A percentile compares a stretch with the other conserved stretches of the same genome.
phyloP scores from a whole-genome alignment of 2,888 invertebrate genomes.

The Drosophila melanocephala region DNA sequence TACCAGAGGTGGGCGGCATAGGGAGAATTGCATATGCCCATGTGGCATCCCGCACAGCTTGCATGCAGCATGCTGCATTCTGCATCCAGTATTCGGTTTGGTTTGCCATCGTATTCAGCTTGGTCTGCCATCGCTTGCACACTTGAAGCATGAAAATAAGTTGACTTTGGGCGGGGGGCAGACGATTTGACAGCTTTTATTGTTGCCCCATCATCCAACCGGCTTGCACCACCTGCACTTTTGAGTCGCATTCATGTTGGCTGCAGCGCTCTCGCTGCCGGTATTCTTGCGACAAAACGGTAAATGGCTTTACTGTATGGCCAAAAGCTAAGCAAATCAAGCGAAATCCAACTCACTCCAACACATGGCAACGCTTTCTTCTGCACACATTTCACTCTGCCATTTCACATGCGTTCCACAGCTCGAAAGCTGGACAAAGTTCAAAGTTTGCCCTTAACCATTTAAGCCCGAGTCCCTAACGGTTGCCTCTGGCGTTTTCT shows the following conservation, averaged over 20 bases:
- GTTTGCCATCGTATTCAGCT: conserved; percentile 2
- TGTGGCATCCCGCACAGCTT: conserved; percentile 23
- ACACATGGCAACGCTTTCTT: conserved; percentile 25
- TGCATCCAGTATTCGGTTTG: conserved; percentile 12
- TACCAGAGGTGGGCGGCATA: conserved; percentile 12
- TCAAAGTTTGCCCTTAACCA: conserved; percentile 17
- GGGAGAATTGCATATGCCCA: not conserved
- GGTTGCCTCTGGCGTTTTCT: not conserved
- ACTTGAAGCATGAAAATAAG: conserved; percentile 54
- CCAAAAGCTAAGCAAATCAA: conserved; percentile 70
- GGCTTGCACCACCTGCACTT: not conserved
- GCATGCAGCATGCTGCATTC: conserved; percentile 6
- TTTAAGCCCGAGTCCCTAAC: not conserved
- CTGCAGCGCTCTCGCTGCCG: conserved; percentile 24
- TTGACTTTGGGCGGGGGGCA: conserved; percentile 36
- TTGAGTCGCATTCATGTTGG: conserved; percentile 46
- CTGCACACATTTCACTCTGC: conserved; percentile 33
- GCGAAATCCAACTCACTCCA: conserved; percentile 36
- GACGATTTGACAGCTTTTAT: conserved; percentile 56
- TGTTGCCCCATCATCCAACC: conserved; percentile 7
- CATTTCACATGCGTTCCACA: conserved; percentile 11
- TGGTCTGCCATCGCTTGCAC: conserved; percentile 21
- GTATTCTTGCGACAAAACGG: conserved; percentile 54
- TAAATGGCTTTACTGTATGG: conserved; percentile 68
- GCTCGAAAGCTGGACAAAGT: conserved; percentile 39